phyloP scores from a whole-genome alignment of 2,888 invertebrate species.

The Patella depressa region DNA sequence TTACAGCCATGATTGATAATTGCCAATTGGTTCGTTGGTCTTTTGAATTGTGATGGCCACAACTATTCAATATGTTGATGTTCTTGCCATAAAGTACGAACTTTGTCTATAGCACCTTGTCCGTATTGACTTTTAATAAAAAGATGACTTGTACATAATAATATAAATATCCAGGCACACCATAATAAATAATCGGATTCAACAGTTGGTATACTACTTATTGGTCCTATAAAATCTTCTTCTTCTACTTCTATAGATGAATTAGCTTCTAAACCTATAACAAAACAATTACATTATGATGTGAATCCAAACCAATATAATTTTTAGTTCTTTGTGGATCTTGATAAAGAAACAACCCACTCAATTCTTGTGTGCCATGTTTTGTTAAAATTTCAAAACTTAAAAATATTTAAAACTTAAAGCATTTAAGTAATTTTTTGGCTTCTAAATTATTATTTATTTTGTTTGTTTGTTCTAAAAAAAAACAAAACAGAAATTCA shows the following conservation, averaged over 20 bases:
- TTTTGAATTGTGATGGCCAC: too few species aligned
- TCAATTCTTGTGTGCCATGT: not conserved
- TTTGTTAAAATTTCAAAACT: too few species aligned
- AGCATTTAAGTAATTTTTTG: not conserved
- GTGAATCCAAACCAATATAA: too few species aligned
- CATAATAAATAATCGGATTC: slow-evolving; percentile 86
- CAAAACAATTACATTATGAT: slow-evolving; percentile 5
- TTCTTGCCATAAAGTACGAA: slow-evolving; percentile 62
- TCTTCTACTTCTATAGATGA: slow-evolving; percentile 52
- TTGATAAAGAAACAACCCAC: too few species aligned
- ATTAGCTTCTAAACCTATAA: slow-evolving; percentile 58
- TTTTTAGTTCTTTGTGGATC: too few species aligned
- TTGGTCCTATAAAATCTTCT: slow-evolving; percentile 77
- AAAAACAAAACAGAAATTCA: too few species aligned
- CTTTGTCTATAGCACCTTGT: slow-evolving; percentile 56
- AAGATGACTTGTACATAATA: slow-evolving; percentile 67
- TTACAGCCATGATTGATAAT: too few species aligned
- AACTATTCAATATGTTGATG: slow-evolving; percentile 64
- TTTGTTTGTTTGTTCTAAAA: too few species aligned
- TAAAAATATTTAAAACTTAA: too few species aligned
- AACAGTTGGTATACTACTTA: slow-evolving; percentile 82
- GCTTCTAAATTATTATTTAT: too few species aligned
- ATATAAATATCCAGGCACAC: slow-evolving; percentile 88
- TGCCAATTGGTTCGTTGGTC: too few species aligned
- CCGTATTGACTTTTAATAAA: slow-evolving; percentile 58